Percentiles rank a stretch among this genome's conserved stretches.
phyloP scores from a whole-genome alignment of 2,888 invertebrate species.

The Epinotia demarniana region DNA sequence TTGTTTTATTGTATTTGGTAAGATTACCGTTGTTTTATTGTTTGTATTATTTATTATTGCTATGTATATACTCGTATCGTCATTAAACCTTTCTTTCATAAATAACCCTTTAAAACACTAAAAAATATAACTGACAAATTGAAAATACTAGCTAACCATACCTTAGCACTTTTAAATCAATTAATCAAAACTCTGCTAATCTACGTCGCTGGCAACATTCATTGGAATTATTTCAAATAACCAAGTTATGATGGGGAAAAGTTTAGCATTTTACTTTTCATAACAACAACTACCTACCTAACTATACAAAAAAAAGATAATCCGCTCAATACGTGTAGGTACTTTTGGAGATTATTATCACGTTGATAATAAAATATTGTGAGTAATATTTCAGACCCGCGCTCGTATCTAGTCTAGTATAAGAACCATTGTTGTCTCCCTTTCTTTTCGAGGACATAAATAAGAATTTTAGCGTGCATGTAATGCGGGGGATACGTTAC shows the following conservation, averaged over 20 bases:
- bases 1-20: too few relatives aligned
- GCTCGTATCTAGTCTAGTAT: constrained; percentile 17
- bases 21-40: too few relatives aligned
- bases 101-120: too few relatives aligned
- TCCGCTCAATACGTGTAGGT: too few relatives aligned
- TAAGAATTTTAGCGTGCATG: constrained; percentile 72
- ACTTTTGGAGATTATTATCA: not conserved
- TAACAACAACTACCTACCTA: not conserved
- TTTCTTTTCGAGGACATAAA: constrained; percentile 63
- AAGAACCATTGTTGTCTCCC: constrained; percentile 54
- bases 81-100: too few relatives aligned
- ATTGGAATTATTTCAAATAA: not conserved
- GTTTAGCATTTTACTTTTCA: not conserved
- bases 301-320: too few relatives aligned
- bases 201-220: not conserved
- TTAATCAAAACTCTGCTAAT: not conserved
- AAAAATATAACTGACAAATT: too few relatives aligned
- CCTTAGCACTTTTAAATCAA: not conserved
- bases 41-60: too few relatives aligned
- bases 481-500: constrained; percentile 65
- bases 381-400: constrained; percentile 11
- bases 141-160: too few relatives aligned
- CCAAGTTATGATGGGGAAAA: too few relatives aligned
- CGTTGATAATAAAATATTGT: constrained; percentile 8
- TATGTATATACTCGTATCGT: too few relatives aligned